Evolutionary conservation across 2,113 vertebrate genomes (phyloP), one percentile per base, ranked within the genome.

Genomic region (Mixornis gularis): DNA sequence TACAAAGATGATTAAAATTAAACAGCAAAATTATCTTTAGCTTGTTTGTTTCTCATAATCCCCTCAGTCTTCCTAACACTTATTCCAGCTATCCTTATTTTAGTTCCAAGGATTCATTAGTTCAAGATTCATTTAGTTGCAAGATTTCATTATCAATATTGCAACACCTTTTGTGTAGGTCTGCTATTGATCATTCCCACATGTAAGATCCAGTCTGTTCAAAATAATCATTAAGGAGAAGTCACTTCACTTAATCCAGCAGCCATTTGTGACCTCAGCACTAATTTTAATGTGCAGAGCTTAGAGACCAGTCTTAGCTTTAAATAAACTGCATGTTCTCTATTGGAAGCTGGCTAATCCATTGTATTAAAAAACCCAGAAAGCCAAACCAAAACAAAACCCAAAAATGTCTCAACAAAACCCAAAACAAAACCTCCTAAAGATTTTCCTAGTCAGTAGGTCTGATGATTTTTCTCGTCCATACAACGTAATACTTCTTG

Each of bases 141-240:
- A n/a, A n/a, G 30, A 52, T 92, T 80, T 80, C 7, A 6, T 85
- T 85, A 58, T 41, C 36, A 15, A 2, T 68, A 52, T 71, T 68
- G 43, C 8, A 83, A 17, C 38, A 36, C 13, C 6, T 26, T 36
- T 53, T 51, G 9, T 60, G 19, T 27, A 58, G 34, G 13, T 43
- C 30, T 12, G 34, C 26, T 78, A 14, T 60, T 87, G 84, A 63
- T 86, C 64, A 34, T 85, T 82, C 34, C 58, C 13, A 34, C 2
- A 5, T 72, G 59, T 70, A 43, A 79, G 48, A 93, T 36, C 25
- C 55, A 74, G 16, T 40, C 59, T 56, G 17, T 56, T 76, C 53
- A 53, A 85, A 87, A 85, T 40, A 65, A 41, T 38, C 70, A 27
- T 77, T 87, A 40, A 71, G 56, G 30, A 65, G 36, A 87, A 87